Evolutionary conservation across 2,113 vertebrate genomes (phyloP).

Genomic region (Grallaria varia): DNA sequence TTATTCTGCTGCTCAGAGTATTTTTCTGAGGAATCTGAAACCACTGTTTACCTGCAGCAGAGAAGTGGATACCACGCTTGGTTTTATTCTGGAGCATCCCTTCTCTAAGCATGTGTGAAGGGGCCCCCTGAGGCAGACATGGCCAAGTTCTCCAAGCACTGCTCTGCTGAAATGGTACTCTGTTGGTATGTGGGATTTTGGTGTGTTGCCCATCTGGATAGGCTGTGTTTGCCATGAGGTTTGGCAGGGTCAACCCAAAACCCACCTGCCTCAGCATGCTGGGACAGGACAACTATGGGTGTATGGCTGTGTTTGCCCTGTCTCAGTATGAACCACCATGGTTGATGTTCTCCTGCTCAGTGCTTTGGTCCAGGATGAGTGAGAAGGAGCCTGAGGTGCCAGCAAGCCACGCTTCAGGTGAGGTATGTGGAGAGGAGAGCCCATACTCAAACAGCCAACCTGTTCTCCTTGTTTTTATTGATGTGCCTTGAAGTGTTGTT

Average conservation of each 20-base stretch:
- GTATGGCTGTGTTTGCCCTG: neutral
- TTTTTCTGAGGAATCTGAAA: neutral
- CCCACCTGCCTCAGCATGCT: neutral
- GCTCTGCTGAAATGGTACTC: neutral
- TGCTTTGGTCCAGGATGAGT: neutral
- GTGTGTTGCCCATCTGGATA: accelerated
- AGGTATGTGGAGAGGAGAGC: neutral
- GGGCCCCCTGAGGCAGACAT: neutral
- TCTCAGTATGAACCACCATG: accelerated
- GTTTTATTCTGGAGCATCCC: neutral
- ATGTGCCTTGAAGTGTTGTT: neutral
- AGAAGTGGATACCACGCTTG: neutral
- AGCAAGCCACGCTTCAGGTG: accelerated
- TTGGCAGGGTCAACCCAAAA: neutral
- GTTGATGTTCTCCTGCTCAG: neutral
- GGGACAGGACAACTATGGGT: neutral
- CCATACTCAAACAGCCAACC: neutral
- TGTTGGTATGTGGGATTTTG: accelerated
- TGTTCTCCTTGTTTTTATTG: neutral
- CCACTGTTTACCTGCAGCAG: accelerated
- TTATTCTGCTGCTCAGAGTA: neutral
- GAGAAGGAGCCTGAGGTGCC: neutral
- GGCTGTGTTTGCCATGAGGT: neutral
- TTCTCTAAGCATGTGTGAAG: neutral
- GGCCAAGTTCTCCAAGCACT: neutral